A percentile compares a stretch with the other conserved stretches of the same genome.
Evolutionary conservation across 2,888 invertebrate species (phyloP).

Genomic region (Agrochola lota): DNA sequence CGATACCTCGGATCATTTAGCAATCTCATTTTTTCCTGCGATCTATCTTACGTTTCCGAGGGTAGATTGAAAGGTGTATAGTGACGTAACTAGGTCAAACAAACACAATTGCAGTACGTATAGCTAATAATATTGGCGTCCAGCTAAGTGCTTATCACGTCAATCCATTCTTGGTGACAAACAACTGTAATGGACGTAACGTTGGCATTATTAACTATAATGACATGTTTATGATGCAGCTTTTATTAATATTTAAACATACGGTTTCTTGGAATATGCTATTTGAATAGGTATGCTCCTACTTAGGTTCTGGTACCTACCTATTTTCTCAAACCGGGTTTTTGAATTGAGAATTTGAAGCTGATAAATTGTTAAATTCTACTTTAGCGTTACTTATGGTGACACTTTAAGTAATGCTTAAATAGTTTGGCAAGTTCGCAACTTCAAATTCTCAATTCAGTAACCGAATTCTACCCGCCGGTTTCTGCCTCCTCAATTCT

Average conservation of each 20-base stretch:
- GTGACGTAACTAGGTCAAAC: constrained; percentile 39
- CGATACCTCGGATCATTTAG: constrained; percentile 42
- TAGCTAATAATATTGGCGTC: constrained; percentile 31
- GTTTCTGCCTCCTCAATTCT: background rate
- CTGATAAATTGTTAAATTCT: background rate
- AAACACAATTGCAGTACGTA: constrained; percentile 26
- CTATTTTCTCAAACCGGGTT: background rate
- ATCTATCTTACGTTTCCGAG: constrained; percentile 25
- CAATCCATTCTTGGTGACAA: constrained; percentile 38
- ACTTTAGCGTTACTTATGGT: background rate
- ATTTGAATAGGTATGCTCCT: too few species aligned
- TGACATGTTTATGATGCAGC: constrained; percentile 6
- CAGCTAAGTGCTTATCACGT: constrained; percentile 36
- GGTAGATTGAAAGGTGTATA: constrained; percentile 24
- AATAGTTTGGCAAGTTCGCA: background rate
- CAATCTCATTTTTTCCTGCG: constrained; percentile 35
- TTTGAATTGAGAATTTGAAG: background rate
- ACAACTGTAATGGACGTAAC: constrained; percentile 44
- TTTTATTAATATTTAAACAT: background rate
- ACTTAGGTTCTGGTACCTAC: background rate
- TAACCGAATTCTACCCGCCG: background rate
- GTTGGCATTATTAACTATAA: constrained; percentile 11
- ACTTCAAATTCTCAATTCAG: background rate
- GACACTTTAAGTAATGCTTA: background rate
- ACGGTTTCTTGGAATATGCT: constrained; percentile 8